A percentile compares a stretch with the other conserved stretches of the same genome.
Conservation (phyloP, 2,113 vertebrate species). For the Sturnira hondurensis region DNA sequence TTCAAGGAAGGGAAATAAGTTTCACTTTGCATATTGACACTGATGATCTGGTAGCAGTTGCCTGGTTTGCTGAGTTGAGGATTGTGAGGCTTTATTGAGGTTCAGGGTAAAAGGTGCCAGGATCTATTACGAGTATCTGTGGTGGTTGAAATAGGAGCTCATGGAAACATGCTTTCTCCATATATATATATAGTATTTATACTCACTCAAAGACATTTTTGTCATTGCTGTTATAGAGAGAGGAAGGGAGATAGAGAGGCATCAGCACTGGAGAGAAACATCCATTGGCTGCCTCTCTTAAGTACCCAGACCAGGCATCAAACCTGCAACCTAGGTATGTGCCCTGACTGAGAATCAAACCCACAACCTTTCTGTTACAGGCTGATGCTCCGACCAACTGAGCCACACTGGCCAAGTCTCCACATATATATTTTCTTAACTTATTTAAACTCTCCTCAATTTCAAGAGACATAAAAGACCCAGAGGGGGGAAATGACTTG, state of each 20-base stretch:
- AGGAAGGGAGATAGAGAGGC: too few relatives aligned
- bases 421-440: background rate
- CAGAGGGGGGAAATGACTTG: background rate
- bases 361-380: too few relatives aligned
- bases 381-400: too few relatives aligned
- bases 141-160: background rate
- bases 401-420: background rate
- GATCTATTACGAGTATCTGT: background rate
- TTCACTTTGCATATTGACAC: background rate
- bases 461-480: background rate
- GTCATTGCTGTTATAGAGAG: too few relatives aligned
- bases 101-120: background rate
- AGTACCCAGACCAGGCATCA: too few relatives aligned
- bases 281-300: too few relatives aligned
- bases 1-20: background rate
- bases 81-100: background rate
- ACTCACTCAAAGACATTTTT: too few relatives aligned
- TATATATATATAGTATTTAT: background rate
- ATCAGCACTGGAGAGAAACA: too few relatives aligned
- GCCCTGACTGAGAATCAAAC: too few relatives aligned
- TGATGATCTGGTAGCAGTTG: background rate
- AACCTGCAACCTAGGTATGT: too few relatives aligned
- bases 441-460: background rate
- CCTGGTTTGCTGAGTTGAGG: background rate
- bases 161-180: background rate